Conservation (phyloP, 2,888 invertebrate genomes). For the Chironomus tentans region DNA sequence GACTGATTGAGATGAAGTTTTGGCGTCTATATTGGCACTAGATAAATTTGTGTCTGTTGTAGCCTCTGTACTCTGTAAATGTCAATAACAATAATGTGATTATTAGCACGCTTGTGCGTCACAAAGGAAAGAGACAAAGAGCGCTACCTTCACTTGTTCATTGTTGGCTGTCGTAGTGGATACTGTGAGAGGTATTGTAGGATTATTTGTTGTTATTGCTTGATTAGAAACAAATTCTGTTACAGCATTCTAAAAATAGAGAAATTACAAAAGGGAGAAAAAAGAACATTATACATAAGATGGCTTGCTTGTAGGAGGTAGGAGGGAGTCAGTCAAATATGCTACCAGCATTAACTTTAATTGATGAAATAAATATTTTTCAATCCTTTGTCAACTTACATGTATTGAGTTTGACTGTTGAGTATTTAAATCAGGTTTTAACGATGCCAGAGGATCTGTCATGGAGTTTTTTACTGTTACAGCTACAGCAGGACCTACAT, state of each 20-base stretch:
- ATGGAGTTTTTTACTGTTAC: slow-evolving; percentile 29
- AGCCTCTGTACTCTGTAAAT: slow-evolving; percentile 21
- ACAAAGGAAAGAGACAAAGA: too few relatives aligned
- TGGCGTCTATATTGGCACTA: slow-evolving; percentile 30
- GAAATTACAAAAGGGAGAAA: neutral
- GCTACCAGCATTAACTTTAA: too few relatives aligned
- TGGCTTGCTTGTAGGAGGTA: too few relatives aligned
- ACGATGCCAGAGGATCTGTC: slow-evolving; percentile 13
- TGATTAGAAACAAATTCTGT: neutral
- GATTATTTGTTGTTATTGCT: slow-evolving; percentile 11
- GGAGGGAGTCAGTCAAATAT: too few relatives aligned
- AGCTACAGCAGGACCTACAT: slow-evolving; percentile 33
- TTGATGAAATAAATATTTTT: neutral
- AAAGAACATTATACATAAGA: too few relatives aligned
- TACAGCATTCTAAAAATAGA: neutral
- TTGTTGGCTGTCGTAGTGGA: slow-evolving; percentile 1
- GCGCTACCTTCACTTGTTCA: slow-evolving; percentile 16
- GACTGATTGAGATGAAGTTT: slow-evolving; percentile 24
- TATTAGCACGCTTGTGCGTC: neutral
- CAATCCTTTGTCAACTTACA: neutral
- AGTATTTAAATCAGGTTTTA: slow-evolving; percentile 18
- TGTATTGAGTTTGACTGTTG: slow-evolving; percentile 34
- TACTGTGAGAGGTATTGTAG: slow-evolving; percentile 23
- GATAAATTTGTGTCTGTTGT: slow-evolving; percentile 29
- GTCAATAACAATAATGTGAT: neutral